phyloP scores from a whole-genome alignment of 2,888 invertebrate genomes.

The Tipula lateralis region DNA sequence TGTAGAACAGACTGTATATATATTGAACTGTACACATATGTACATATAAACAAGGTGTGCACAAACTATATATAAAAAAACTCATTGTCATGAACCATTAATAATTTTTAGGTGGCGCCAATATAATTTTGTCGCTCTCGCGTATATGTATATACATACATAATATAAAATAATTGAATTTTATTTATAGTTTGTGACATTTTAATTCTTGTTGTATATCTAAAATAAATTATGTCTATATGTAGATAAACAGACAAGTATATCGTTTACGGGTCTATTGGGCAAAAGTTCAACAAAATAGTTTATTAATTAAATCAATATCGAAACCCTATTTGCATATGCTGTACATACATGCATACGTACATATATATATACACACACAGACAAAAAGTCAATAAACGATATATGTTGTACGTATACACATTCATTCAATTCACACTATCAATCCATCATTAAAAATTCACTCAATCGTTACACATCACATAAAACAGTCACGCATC shows the following conservation, averaged over 20 bases:
- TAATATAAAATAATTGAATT: neutral
- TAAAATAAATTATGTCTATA: too few relatives aligned
- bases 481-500: conserved; percentile 11
- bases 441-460: conserved; percentile 9
- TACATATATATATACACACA: too few relatives aligned
- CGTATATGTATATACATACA: neutral
- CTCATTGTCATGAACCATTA: conserved; percentile 19
- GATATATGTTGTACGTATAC: neutral
- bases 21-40: neutral
- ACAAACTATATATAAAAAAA: neutral
- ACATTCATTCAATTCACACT: neutral
- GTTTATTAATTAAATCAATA: conserved; percentile 7
- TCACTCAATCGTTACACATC: conserved; percentile 11
- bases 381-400: neutral
- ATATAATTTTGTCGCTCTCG: neutral
- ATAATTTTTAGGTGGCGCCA: conserved; percentile 19
- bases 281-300: neutral
- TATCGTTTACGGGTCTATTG: neutral
- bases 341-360: too few relatives aligned
- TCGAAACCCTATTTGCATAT: too few relatives aligned
- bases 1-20: too few relatives aligned
- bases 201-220: neutral
- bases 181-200: neutral
- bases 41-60: neutral
- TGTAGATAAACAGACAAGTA: too few relatives aligned